Percentiles rank a stretch among this genome's conserved stretches.
Evolutionary conservation across 2,797 vertebrate species (phyloP).

Genomic region (Alosa sapidissima): DNA sequence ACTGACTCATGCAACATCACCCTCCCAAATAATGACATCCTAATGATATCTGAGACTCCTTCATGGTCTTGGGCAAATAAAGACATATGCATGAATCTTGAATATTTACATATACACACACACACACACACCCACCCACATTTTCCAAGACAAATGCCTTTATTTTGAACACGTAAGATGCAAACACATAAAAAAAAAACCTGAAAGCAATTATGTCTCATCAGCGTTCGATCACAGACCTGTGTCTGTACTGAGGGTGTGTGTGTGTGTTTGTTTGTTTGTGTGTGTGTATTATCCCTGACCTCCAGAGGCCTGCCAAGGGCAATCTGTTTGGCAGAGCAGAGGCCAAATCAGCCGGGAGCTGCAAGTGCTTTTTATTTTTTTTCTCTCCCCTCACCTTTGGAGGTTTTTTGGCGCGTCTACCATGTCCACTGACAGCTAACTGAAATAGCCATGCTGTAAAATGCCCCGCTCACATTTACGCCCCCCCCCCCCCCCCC

Average conservation of each 20-base stretch:
- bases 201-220: neutral
- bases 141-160: slow-evolving; percentile 34
- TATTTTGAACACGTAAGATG: neutral
- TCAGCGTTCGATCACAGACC: neutral
- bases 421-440: neutral
- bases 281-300: neutral
- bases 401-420: neutral
- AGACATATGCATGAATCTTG: slow-evolving; percentile 40
- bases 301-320: neutral
- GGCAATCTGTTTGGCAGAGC: neutral
- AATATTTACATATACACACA: slow-evolving; percentile 32
- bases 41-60: neutral
- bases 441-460: neutral
- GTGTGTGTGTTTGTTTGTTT: neutral
- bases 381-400: neutral
- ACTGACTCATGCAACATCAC: slow-evolving; percentile 29
- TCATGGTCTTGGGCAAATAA: neutral
- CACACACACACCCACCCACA: slow-evolving; percentile 34
- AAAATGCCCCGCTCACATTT: neutral
- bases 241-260: neutral
- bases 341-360: neutral
- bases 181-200: neutral
- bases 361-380: neutral
- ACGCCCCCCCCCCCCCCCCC: neutral
- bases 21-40: neutral